Evolutionary conservation across 2,797 vertebrate genomes (phyloP).

Genomic region (Coregonus sp.): DNA sequence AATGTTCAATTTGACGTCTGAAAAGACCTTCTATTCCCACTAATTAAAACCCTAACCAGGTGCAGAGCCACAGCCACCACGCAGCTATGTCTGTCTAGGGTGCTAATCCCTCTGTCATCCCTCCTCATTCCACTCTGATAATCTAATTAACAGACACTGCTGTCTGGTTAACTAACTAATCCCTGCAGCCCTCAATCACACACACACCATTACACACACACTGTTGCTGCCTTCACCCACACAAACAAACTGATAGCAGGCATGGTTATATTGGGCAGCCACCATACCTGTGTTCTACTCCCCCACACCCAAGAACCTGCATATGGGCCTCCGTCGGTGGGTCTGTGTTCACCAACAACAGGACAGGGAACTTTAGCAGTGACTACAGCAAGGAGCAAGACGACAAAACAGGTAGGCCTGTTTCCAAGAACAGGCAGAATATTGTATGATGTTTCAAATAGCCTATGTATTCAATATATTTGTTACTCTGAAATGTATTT

Average conservation of each 20-base stretch:
- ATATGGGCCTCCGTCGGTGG: constrained; percentile 73
- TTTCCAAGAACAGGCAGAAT: no score
- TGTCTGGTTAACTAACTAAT: constrained; percentile 30
- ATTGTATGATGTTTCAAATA: neutral
- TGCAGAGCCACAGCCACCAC: constrained; percentile 18
- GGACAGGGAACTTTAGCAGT: constrained; percentile 69
- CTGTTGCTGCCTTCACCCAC: neutral
- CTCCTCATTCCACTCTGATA: constrained; percentile 48
- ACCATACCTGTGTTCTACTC: constrained; percentile 77
- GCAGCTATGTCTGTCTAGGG: constrained; percentile 38
- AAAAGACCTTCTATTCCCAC: constrained; percentile 12
- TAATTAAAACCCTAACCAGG: constrained; percentile 20
- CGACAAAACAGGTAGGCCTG: constrained; percentile 52
- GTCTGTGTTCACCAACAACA: constrained; percentile 81
- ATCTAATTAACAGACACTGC: constrained; percentile 5
- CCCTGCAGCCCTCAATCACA: constrained; percentile 15
- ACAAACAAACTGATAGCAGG: neutral
- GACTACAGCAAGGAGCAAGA: constrained; percentile 61
- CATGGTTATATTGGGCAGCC: constrained; percentile 1
- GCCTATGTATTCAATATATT: no score
- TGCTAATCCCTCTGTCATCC: constrained; percentile 61
- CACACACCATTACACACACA: neutral
- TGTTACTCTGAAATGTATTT: no score
- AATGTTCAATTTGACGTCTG: neutral
- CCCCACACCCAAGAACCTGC: constrained; percentile 75